A percentile compares a stretch with the other conserved stretches of the same genome.
phyloP scores from a whole-genome alignment of 2,888 invertebrate species.

The Abrostola tripartita region DNA sequence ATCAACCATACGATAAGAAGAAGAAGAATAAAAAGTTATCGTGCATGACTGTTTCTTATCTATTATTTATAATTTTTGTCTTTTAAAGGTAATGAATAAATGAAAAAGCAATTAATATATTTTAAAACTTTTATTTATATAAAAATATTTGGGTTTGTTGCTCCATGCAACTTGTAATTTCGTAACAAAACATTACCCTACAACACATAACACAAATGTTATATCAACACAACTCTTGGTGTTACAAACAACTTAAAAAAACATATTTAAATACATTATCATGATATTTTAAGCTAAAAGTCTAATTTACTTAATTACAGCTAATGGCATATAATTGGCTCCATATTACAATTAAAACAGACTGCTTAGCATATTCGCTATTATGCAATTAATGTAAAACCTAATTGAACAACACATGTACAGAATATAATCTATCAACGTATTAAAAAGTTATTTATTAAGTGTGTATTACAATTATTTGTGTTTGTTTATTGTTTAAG shows the following conservation, averaged over 20 bases:
- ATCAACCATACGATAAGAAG: no score
- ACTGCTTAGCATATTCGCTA: slow-evolving; percentile 43
- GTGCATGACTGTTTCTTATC: no score
- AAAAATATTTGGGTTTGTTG: slow-evolving; percentile 56
- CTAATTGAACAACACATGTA: slow-evolving; percentile 30
- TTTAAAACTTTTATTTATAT: slow-evolving; percentile 56
- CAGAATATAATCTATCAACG: slow-evolving; percentile 25
- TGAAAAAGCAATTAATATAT: slow-evolving; percentile 5
- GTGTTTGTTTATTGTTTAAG: slow-evolving; percentile 22
- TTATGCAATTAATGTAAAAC: slow-evolving; percentile 56
- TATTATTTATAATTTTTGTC: no score
- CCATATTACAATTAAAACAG: slow-evolving; percentile 36
- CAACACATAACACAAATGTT: slow-evolving; percentile 52
- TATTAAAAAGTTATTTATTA: slow-evolving; percentile 25
- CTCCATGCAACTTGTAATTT: slow-evolving; percentile 37
- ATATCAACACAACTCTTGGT: slow-evolving; percentile 33
- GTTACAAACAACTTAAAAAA: slow-evolving; percentile 38
- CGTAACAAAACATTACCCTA: slow-evolving; percentile 57
- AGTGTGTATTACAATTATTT: slow-evolving; percentile 28
- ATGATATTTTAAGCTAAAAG: slow-evolving; percentile 27
- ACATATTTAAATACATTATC: slow-evolving; percentile 43
- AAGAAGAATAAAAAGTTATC: no score
- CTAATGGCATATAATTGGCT: slow-evolving; percentile 57
- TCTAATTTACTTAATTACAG: slow-evolving; percentile 42
- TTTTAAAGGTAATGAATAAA: neutral